Evolutionary conservation across 2,888 invertebrate species (phyloP).

Genomic region (Drosophila infuscata): DNA sequence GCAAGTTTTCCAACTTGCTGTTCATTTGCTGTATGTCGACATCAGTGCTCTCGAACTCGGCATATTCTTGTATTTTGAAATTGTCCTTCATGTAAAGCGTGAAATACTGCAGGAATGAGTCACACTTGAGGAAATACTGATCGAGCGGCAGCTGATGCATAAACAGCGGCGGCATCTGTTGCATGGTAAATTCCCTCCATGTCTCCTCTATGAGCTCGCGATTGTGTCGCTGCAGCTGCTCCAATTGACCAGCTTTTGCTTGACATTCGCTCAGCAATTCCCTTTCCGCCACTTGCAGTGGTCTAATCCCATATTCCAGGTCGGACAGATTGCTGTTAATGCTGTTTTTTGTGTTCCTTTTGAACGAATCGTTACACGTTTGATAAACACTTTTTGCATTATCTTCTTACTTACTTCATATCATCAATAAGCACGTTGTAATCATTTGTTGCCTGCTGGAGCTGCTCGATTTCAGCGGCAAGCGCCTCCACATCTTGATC

Average conservation of each 20-base stretch:
- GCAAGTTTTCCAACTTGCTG: constrained; percentile 66
- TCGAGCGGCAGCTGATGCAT: constrained; percentile 83
- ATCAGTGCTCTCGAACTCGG: constrained; percentile 64
- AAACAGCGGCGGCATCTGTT: constrained; percentile 82
- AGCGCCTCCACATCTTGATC: constrained; percentile 67
- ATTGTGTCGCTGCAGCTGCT: constrained; percentile 80
- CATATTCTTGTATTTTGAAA: constrained; percentile 82
- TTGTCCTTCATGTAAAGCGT: constrained; percentile 82
- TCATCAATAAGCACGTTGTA: constrained; percentile 69
- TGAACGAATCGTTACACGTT: not conserved
- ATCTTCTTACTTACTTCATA: constrained; percentile 71
- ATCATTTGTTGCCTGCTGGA: constrained; percentile 62
- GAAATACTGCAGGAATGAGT: constrained; percentile 82
- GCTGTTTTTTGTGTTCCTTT: constrained; percentile 59
- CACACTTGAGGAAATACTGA: constrained; percentile 82
- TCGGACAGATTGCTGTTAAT: constrained; percentile 62
- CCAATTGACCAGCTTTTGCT: constrained; percentile 70
- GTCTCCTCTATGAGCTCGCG: constrained; percentile 69
- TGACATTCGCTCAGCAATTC: constrained; percentile 57
- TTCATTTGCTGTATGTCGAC: constrained; percentile 64
- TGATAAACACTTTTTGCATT: not conserved
- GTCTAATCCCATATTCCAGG: constrained; percentile 64
- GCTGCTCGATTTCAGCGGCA: constrained; percentile 53
- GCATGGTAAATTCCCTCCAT: constrained; percentile 66
- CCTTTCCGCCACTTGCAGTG: constrained; percentile 61